These are phyloP conservation scores for Karalla daura DNA, from an alignment of 2,797 vertebrate species.

Conservation along the genomic window DNA sequence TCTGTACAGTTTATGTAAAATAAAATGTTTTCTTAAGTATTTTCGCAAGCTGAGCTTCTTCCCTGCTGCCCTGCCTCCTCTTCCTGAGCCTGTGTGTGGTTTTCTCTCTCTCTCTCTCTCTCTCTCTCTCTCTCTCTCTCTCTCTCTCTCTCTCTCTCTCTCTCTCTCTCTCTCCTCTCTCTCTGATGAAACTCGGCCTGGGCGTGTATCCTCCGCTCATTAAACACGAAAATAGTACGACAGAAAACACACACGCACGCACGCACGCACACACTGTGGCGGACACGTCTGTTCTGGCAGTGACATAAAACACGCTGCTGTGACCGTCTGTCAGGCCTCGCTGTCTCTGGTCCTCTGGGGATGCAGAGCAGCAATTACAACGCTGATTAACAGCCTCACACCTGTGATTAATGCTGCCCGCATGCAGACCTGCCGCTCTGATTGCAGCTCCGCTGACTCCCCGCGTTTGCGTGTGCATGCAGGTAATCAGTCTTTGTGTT, in stretches of 20 bases:
- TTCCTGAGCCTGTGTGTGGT: slow-evolving; percentile 12
- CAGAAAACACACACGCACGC: too few species aligned
- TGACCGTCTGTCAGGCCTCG: slow-evolving; percentile 17
- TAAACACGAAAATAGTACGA: slow-evolving; percentile 34
- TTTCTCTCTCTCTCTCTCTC: not conserved
- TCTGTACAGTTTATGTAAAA: slow-evolving; percentile 99
- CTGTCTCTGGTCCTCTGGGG: slow-evolving; percentile 19
- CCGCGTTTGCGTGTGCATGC: slow-evolving; percentile 11
- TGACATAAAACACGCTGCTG: slow-evolving; percentile 39
- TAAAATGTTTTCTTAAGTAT: slow-evolving; percentile 89
- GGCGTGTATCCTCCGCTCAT: too few species aligned
- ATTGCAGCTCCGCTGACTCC: not conserved
- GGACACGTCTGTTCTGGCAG: slow-evolving; percentile 31
- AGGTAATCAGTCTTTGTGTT: not conserved
- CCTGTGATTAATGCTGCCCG: slow-evolving; percentile 56
- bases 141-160: too few species aligned
- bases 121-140: too few species aligned
- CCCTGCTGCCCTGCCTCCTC: slow-evolving; percentile 56
- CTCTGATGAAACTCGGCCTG: too few species aligned
- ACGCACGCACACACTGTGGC: slow-evolving; percentile 8
- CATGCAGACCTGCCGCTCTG: slow-evolving; percentile 12
- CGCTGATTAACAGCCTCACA: slow-evolving; percentile 62
- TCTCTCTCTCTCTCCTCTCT: too few species aligned
- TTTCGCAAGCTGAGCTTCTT: slow-evolving; percentile 79
- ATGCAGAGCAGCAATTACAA: slow-evolving; percentile 58